A percentile compares a stretch with the other conserved stretches of the same genome.
Evolutionary conservation across 2,113 vertebrate species (phyloP).

Genomic region (Numenius arquata): DNA sequence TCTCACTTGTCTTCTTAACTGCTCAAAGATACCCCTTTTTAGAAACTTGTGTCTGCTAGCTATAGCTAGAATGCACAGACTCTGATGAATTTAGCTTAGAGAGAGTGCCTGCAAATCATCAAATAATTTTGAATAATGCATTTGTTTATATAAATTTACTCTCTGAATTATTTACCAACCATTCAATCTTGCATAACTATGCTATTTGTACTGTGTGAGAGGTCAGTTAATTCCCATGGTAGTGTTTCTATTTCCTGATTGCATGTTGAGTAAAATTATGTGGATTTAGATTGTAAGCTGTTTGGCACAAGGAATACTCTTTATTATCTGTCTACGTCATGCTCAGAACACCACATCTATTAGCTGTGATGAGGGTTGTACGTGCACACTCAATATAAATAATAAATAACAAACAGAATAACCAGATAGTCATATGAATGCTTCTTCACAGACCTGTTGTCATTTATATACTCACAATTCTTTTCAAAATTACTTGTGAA

Average conservation of each 20-base stretch:
- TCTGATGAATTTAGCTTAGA: background rate
- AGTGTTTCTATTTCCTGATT: background rate
- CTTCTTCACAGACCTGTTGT: background rate
- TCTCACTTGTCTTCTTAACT: constrained; percentile 33
- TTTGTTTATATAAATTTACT: background rate
- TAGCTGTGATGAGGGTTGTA: background rate
- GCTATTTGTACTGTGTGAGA: background rate
- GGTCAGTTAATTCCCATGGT: background rate
- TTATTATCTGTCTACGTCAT: background rate
- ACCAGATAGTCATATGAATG: background rate
- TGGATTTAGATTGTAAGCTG: background rate
- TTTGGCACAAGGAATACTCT: background rate
- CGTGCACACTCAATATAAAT: background rate
- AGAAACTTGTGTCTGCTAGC: background rate
- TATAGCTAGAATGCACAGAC: background rate
- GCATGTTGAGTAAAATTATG: background rate
- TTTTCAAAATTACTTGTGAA: background rate
- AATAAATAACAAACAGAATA: background rate
- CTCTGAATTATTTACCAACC: background rate
- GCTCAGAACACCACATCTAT: background rate
- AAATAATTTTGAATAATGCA: too few relatives aligned
- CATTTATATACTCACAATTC: background rate
- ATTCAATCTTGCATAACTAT: background rate
- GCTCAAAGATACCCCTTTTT: background rate
- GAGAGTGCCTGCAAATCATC: background rate